Evolutionary conservation across 2,797 vertebrate genomes (phyloP).

Genomic region (Acipenser transmontanus): DNA sequence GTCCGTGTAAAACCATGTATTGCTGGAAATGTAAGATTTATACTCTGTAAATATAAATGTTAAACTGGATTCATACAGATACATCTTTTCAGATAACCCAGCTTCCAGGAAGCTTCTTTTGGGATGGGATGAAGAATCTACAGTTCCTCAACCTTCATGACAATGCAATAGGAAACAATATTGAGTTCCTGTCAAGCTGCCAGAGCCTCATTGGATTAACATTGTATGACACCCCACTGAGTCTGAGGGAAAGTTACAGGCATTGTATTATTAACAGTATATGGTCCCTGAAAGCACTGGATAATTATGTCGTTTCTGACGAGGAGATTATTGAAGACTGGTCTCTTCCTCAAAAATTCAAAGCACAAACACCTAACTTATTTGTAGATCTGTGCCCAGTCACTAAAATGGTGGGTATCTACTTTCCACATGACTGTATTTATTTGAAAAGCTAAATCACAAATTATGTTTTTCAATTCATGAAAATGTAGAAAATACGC

Average conservation of each 20-base stretch:
- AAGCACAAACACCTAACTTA: slow-evolving; percentile 32
- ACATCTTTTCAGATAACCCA: slow-evolving; percentile 41
- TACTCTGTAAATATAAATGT: too few relatives aligned
- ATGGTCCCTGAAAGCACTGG: slow-evolving; percentile 51
- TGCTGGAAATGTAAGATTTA: too few relatives aligned
- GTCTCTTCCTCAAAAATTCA: slow-evolving; percentile 41
- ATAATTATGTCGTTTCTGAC: slow-evolving; percentile 54
- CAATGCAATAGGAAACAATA: slow-evolving; percentile 43
- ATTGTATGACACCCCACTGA: slow-evolving; percentile 52
- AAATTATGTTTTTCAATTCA: slow-evolving; percentile 26
- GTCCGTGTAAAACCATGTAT: too few relatives aligned
- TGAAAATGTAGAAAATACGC: slow-evolving; percentile 14
- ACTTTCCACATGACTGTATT: too few relatives aligned
- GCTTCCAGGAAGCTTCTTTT: slow-evolving; percentile 47
- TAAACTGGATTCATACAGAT: background rate
- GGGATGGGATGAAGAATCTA: slow-evolving; percentile 43
- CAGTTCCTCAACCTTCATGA: slow-evolving; percentile 55
- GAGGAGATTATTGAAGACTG: slow-evolving; percentile 56
- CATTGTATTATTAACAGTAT: slow-evolving; percentile 48
- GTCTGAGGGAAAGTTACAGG: slow-evolving; percentile 52
- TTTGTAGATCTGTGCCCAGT: slow-evolving; percentile 35
- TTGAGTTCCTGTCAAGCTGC: slow-evolving; percentile 47
- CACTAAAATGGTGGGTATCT: slow-evolving; percentile 36
- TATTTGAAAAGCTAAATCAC: slow-evolving; percentile 16
- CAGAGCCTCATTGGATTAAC: slow-evolving; percentile 45